These are phyloP conservation scores for Serinus canaria DNA, from an alignment of 2,113 vertebrate species.

Conservation along the genomic window DNA sequence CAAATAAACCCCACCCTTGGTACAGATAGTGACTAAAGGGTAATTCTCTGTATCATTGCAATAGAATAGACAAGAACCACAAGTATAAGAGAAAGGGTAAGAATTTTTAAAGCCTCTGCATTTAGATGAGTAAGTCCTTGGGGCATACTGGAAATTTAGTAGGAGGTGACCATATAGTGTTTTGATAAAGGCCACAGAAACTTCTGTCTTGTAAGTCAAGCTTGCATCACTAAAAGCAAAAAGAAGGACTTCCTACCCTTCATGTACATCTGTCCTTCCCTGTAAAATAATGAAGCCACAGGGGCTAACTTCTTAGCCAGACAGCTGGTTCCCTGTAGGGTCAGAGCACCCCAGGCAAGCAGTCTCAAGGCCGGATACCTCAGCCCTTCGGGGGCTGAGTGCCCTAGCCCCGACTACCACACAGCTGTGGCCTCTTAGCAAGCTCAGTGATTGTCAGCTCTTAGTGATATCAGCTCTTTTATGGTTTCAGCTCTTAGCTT, in stretches of 20 bases:
- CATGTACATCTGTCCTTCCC: background rate
- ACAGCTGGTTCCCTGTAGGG: no score
- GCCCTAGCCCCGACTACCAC: no score
- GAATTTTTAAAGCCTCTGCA: background rate
- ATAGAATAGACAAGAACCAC: background rate
- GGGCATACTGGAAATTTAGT: background rate
- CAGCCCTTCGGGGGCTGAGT: no score
- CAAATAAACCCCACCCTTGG: background rate
- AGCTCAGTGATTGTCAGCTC: no score
- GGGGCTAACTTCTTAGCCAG: no score
- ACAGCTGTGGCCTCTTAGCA: no score
- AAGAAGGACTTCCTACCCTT: background rate
- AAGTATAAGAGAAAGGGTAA: background rate
- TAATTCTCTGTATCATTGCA: background rate
- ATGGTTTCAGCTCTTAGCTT: no score
- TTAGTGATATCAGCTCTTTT: no score
- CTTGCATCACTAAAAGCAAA: background rate
- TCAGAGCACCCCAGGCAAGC: no score
- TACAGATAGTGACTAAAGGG: background rate
- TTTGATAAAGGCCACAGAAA: background rate
- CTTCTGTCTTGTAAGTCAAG: background rate
- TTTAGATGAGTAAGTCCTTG: background rate
- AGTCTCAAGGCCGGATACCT: no score
- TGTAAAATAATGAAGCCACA: no score
- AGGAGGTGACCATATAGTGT: background rate